Base-by-base conservation (phyloP, 2,797 vertebrate species). In the Peromyscus melanophrys region DNA sequence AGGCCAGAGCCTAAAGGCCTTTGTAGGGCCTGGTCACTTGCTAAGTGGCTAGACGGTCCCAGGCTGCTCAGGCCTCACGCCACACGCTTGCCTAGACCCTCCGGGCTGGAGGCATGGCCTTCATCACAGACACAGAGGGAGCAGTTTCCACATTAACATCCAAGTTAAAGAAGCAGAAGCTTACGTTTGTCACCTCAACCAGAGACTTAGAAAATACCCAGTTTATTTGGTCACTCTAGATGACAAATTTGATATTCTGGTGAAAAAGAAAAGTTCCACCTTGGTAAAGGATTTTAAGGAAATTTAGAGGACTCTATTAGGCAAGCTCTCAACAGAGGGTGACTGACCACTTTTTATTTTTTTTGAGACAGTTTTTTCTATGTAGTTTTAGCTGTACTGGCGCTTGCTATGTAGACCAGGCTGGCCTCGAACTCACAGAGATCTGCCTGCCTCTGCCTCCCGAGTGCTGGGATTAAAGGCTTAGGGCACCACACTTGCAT, bases 111-210 rank as follows among this genome's bases (percentile, higher is more conserved):
- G 73, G 12, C 67, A 17, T 0, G 23, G 89, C 25, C 83, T 1
- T 21, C 27, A 52, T 4, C 1, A 14, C 0, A 0, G 0, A 14
- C 16, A 14, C 2, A 0, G 0, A 11, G 52, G n/a, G 19, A 31
- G 17, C 0, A 31, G 61, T 93, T 91, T 93, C 67, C 57, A 37
- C 21, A 69, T 29, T 1, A 77, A 37, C 5, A 87, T 34, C 46
- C 83, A 61, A 90, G 49, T 67, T 93, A 78, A 78, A 55, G 93
- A 61, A 89, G 75, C 29, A 87, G 31, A 57, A 43, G 43, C 83
- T 81, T 61, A 88, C 78, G 69, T 83, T 63, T 87, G n/a, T 57
- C 67, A 73, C 52, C n/a, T 95, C 80, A n/a, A 55, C 69, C 37
- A 87, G 81, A 89, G 84, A 82, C 61, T 7, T 6, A 77, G 69